A percentile compares a stretch with the other conserved stretches of the same genome.
phyloP scores from a whole-genome alignment of 2,113 vertebrate genomes.

The Pseudopodoces humilis region DNA sequence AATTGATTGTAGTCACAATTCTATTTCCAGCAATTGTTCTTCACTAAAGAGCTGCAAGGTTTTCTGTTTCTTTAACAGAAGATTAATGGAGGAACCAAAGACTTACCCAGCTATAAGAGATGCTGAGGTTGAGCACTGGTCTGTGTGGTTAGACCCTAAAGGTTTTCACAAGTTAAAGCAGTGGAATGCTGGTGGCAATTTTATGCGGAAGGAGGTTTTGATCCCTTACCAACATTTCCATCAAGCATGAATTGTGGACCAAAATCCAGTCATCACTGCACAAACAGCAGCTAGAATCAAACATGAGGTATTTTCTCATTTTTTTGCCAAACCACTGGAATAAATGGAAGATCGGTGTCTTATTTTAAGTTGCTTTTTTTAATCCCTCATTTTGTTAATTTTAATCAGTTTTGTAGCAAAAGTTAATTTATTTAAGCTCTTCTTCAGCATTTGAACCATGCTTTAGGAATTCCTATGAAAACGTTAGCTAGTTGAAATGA shows the following conservation, averaged over 20 bases:
- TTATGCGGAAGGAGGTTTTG: background rate
- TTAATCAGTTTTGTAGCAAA: background rate
- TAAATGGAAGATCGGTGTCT: background rate
- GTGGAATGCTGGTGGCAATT: background rate
- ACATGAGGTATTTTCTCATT: rapidly evolving
- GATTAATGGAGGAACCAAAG: background rate
- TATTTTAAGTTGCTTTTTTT: background rate
- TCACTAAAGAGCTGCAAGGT: background rate
- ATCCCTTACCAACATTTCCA: background rate
- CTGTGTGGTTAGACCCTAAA: background rate
- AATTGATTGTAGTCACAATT: background rate
- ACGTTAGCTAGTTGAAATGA: background rate
- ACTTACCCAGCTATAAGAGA: background rate
- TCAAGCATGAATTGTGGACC: background rate
- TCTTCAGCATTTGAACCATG: background rate
- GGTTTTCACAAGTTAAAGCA: background rate
- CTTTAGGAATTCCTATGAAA: background rate
- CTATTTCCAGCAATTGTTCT: background rate
- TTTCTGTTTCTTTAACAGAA: background rate
- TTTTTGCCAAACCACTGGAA: background rate
- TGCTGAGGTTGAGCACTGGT: background rate
- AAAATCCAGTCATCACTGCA: background rate
- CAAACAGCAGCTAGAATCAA: background rate
- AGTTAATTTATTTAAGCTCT: background rate
- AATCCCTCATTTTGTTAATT: background rate